Conservation (phyloP, 2,113 vertebrate genomes). For the Sporophila hypoxantha region DNA sequence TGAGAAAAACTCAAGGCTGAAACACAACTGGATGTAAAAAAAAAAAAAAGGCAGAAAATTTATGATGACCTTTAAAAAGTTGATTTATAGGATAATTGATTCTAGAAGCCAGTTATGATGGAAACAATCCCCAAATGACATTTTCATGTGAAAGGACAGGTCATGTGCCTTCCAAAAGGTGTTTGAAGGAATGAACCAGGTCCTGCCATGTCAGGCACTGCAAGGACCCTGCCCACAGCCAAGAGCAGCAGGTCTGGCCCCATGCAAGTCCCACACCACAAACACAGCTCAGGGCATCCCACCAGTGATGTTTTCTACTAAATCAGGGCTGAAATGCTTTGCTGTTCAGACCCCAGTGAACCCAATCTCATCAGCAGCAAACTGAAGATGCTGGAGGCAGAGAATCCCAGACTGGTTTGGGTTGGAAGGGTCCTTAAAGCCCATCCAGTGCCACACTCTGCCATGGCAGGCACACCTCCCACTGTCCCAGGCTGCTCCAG, state of each 20-base stretch:
- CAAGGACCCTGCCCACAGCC: background rate
- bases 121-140: background rate
- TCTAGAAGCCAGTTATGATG: background rate
- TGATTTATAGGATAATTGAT: background rate
- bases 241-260: background rate
- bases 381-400: background rate
- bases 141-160: background rate
- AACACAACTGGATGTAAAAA: background rate
- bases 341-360: background rate
- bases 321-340: background rate
- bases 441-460: rapidly evolving
- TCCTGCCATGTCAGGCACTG: background rate
- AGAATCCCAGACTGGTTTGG: background rate
- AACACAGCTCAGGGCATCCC: background rate
- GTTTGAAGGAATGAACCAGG: background rate
- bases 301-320: rapidly evolving
- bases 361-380: background rate
- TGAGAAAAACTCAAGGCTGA: background rate
- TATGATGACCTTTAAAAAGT: background rate
- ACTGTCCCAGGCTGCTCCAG: background rate
- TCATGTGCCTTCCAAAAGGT: background rate
- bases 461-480: background rate
- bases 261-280: background rate
- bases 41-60: background rate
- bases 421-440: background rate